A percentile compares a stretch with the other conserved stretches of the same genome.
These are phyloP conservation scores for Pristionchus exspectatus DNA, from an alignment of 2,888 invertebrate species.

Conservation along the genomic window DNA sequence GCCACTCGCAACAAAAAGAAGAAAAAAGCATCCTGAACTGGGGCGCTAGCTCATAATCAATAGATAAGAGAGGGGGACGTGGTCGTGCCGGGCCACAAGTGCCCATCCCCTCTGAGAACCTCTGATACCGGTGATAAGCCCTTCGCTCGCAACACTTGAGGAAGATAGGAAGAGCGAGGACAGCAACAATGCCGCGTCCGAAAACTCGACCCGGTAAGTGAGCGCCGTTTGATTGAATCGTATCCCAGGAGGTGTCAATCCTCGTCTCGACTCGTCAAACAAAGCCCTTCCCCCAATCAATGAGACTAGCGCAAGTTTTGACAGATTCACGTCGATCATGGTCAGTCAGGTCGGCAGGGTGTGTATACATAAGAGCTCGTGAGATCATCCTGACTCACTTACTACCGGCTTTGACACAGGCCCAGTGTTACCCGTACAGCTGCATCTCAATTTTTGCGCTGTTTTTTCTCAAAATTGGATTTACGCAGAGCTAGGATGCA, in stretches of 20 bases:
- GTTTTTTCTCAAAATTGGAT: background rate
- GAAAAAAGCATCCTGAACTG: background rate
- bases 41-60: background rate
- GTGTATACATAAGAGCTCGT: constrained; percentile 23
- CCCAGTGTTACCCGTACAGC: background rate
- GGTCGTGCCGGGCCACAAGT: background rate
- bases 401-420: background rate
- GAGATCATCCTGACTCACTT: constrained; percentile 2
- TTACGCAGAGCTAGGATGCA: no score
- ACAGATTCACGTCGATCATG: constrained; percentile 26
- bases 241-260: constrained; percentile 6
- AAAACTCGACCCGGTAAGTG: background rate
- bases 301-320: background rate
- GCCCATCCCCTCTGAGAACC: background rate
- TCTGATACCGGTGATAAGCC: background rate
- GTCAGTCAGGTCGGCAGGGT: no score
- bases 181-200: background rate
- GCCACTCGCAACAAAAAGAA: background rate
- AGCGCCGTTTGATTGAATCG: background rate
- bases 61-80: background rate
- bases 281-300: constrained; percentile 4
- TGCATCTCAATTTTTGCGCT: background rate
- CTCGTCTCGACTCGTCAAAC: background rate
- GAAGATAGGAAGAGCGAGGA: background rate
- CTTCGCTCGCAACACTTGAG: background rate